Percentiles rank a stretch among this genome's conserved stretches.
phyloP scores from a whole-genome alignment of 1,140 invertebrate species.

The Cheumatopsyche charites region DNA sequence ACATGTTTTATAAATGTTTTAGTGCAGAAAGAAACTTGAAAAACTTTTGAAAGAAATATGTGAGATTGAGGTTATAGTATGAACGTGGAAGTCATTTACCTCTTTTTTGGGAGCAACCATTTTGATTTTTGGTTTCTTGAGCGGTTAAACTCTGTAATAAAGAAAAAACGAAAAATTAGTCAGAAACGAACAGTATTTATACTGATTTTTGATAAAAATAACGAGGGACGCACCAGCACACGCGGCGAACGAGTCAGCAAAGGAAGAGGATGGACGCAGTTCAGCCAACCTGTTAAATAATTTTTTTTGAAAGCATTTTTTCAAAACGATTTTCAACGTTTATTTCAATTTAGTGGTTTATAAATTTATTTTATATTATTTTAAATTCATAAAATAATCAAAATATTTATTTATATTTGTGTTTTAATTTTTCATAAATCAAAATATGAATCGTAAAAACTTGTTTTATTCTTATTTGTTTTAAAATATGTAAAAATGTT shows the following conservation, averaged over 20 bases:
- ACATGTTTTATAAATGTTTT: too few relatives aligned
- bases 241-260: neutral
- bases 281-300: neutral
- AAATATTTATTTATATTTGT: too few relatives aligned
- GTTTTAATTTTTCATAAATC: too few relatives aligned
- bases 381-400: too few relatives aligned
- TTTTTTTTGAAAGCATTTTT: constrained; percentile 1
- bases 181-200: neutral
- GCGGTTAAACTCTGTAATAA: neutral
- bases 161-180: neutral
- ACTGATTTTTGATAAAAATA: neutral
- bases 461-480: too few relatives aligned
- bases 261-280: neutral
- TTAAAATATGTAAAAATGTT: too few relatives aligned
- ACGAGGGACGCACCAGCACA: constrained; percentile 9
- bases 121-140: constrained; percentile 50
- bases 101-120: constrained; percentile 80
- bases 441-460: too few relatives aligned
- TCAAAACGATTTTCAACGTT: too few relatives aligned
- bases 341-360: too few relatives aligned
- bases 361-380: too few relatives aligned
- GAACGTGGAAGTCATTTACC: constrained; percentile 56
- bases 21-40: too few relatives aligned
- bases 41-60: too few relatives aligned
- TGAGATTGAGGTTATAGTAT: constrained; percentile 11